Conservation (phyloP, 92 coral and sea anemone species). For the Palythoa caribaeorum region DNA sequence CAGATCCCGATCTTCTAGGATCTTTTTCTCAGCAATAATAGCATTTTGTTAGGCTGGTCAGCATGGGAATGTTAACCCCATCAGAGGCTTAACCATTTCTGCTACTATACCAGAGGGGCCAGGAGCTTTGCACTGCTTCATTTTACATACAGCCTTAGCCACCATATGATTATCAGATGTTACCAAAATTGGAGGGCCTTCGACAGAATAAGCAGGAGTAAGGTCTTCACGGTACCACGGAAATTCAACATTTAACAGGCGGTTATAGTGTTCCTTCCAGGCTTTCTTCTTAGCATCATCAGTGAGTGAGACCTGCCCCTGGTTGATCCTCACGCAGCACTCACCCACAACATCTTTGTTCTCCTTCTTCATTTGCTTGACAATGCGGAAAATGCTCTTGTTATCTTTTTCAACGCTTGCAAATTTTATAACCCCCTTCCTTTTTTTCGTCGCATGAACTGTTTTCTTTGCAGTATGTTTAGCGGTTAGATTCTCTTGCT, state of each 20-base stretch:
- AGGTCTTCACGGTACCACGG: slow-evolving; percentile 42
- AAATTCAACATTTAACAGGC: slow-evolving; percentile 53
- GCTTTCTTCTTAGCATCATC: slow-evolving; percentile 40
- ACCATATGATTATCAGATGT: slow-evolving; percentile 36
- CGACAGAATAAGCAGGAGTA: slow-evolving; percentile 33
- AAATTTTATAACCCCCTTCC: slow-evolving; percentile 28
- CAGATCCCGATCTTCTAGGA: slow-evolving; percentile 38
- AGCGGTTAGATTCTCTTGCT: not conserved
- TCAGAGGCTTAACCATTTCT: slow-evolving; percentile 35
- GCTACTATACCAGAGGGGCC: slow-evolving; percentile 51
- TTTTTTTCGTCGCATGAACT: slow-evolving; percentile 28
- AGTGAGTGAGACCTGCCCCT: slow-evolving; percentile 27
- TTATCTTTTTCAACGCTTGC: not conserved
- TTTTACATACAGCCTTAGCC: slow-evolving; percentile 16
- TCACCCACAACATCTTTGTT: slow-evolving; percentile 48
- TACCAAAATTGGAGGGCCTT: slow-evolving; percentile 44
- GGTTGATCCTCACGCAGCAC: slow-evolving; percentile 31
- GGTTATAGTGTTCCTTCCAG: slow-evolving; percentile 52
- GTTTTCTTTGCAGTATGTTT: slow-evolving; percentile 37
- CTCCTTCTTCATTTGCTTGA: slow-evolving; percentile 42
- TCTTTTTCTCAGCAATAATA: slow-evolving; percentile 25
- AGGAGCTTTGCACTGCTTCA: slow-evolving; percentile 44
- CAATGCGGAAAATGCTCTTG: slow-evolving; percentile 26
- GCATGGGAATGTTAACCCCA: not conserved
- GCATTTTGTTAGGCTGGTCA: slow-evolving; percentile 28